Evolutionary conservation across 2,888 invertebrate genomes (phyloP).

Genomic region (Meganola albula): DNA sequence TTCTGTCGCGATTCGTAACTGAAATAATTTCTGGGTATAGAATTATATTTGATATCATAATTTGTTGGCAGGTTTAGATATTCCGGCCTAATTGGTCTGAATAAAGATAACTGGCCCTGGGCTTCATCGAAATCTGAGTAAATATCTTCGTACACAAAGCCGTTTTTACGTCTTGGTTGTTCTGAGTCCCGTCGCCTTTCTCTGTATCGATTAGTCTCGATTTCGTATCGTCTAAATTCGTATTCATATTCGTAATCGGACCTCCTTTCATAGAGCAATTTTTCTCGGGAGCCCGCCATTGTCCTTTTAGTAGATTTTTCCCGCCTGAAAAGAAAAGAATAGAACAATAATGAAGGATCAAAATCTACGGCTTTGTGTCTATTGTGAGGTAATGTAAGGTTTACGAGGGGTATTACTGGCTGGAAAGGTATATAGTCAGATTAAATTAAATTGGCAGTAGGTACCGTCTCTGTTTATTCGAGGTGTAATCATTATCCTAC

Average conservation of each 20-base stretch:
- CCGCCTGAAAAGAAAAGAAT: slow-evolving; percentile 47
- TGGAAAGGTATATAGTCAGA: slow-evolving; percentile 21
- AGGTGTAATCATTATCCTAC: too few species aligned
- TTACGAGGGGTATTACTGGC: slow-evolving; percentile 19
- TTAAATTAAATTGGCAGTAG: too few species aligned
- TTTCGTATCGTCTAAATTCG: slow-evolving; percentile 40
- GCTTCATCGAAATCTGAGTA: slow-evolving; percentile 73
- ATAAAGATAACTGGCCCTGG: slow-evolving; percentile 64
- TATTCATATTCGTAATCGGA: slow-evolving; percentile 50
- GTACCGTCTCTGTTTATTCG: too few species aligned
- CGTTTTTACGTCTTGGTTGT: slow-evolving; percentile 59
- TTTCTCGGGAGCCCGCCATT: slow-evolving; percentile 69
- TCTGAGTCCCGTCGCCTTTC: slow-evolving; percentile 35
- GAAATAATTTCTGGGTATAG: slow-evolving; percentile 62
- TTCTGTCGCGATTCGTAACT: slow-evolving; percentile 50
- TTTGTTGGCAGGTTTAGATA: slow-evolving; percentile 63
- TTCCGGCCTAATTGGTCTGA: slow-evolving; percentile 70
- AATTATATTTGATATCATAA: slow-evolving; percentile 64
- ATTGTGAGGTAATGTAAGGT: slow-evolving; percentile 10
- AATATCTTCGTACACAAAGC: slow-evolving; percentile 71
- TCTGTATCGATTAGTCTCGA: slow-evolving; percentile 34
- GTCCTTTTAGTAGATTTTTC: slow-evolving; percentile 41
- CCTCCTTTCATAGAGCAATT: slow-evolving; percentile 59
- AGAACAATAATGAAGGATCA: slow-evolving; percentile 36
- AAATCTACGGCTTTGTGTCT: slow-evolving; percentile 29